Conservation (phyloP, 2,113 vertebrate genomes). For the Entelurus aequoreus region DNA sequence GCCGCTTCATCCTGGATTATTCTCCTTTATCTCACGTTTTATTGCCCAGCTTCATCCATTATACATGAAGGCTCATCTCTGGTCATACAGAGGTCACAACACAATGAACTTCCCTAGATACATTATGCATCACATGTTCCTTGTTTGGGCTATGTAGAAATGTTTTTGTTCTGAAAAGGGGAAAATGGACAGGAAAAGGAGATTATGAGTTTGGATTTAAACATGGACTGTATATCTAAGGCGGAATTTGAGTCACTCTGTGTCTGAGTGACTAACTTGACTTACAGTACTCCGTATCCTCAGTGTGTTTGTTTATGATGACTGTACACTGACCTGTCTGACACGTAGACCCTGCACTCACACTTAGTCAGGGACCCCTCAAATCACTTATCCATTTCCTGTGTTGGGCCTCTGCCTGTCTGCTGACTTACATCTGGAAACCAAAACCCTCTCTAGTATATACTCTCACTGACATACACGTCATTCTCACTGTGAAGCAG, state of each 20-base stretch:
- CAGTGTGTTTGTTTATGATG: conserved; percentile 19
- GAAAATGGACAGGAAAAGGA: conserved; percentile 4
- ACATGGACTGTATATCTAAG: conserved; percentile 7
- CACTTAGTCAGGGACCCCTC: conserved; percentile 40
- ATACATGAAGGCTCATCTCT: conserved; percentile 25
- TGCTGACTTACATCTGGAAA: conserved; percentile 46
- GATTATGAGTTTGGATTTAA: background rate
- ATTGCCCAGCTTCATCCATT: conserved; percentile 50
- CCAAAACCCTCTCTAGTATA: conserved; percentile 9
- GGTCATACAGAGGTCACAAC: conserved; percentile 41
- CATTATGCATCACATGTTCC: conserved; percentile 34
- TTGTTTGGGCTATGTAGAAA: conserved; percentile 28
- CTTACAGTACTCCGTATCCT: conserved; percentile 30
- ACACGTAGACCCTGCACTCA: conserved; percentile 12
- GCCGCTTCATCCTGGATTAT: conserved; percentile 9
- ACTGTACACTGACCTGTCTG: conserved; percentile 33
- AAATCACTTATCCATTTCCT: conserved; percentile 45
- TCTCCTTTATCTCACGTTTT: conserved; percentile 39
- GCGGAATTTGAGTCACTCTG: conserved; percentile 16
- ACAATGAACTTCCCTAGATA: conserved; percentile 34
- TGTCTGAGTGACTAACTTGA: conserved; percentile 31
- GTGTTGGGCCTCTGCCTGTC: conserved; percentile 30
- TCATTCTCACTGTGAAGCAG: conserved; percentile 40
- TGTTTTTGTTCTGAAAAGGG: conserved; percentile 30
- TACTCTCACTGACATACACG: conserved; percentile 16